A percentile compares a stretch with the other conserved stretches of the same genome.
phyloP scores from a whole-genome alignment of 2,888 invertebrate genomes.

The Polymixis lichenea region DNA sequence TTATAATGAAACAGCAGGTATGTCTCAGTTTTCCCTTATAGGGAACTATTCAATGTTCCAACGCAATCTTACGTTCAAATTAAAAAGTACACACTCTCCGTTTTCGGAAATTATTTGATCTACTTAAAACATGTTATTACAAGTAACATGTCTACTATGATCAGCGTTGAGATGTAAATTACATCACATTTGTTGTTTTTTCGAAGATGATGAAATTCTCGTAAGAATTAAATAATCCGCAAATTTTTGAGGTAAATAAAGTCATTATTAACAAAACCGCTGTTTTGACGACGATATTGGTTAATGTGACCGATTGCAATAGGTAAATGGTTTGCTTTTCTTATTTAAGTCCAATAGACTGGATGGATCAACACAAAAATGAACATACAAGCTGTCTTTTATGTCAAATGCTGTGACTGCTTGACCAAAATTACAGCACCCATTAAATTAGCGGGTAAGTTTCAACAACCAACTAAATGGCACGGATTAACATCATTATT shows the following conservation, averaged over 20 bases:
- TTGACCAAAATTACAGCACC: neutral
- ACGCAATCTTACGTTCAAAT: neutral
- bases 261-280: neutral
- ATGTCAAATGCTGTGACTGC: neutral
- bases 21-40: neutral
- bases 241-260: neutral
- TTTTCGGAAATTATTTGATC: slow-evolving; percentile 27
- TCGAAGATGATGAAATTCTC: slow-evolving; percentile 42
- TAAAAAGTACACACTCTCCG: neutral
- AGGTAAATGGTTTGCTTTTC: neutral
- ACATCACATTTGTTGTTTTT: slow-evolving; percentile 50
- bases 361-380: neutral
- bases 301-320: neutral
- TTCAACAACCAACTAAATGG: neutral
- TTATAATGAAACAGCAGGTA: neutral
- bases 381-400: too few relatives aligned
- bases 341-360: neutral
- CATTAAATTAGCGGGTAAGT: too few relatives aligned
- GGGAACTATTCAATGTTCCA: slow-evolving; percentile 11
- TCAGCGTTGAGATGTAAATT: slow-evolving; percentile 5
- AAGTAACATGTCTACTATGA: slow-evolving; percentile 3
- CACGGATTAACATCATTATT: neutral
- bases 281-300: neutral
- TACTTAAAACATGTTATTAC: slow-evolving; percentile 39
- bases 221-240: slow-evolving; percentile 31